Conservation (phyloP, 2,113 vertebrate genomes). For the Xerus inauris region DNA sequence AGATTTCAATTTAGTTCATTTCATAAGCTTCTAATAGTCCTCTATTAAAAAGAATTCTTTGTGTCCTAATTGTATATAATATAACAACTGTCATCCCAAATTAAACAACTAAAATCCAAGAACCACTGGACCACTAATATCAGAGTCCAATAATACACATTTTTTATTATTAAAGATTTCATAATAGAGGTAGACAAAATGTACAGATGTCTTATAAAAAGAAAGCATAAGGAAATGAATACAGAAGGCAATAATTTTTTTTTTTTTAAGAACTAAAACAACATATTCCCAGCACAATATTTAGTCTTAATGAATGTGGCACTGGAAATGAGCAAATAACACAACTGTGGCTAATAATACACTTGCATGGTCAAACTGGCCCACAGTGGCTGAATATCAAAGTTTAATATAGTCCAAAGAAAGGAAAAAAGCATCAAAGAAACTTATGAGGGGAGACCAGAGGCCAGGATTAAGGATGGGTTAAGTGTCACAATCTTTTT, state of each 20-base stretch:
- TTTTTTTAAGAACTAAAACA: background rate
- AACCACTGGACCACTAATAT: background rate
- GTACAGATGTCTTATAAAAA: background rate
- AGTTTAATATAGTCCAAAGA: background rate
- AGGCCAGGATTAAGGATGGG: background rate
- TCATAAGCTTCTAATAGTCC: conserved; percentile 11
- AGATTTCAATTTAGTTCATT: conserved; percentile 30
- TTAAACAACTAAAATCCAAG: conserved; percentile 26
- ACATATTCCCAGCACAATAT: background rate
- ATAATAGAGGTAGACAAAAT: background rate
- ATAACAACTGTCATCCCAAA: background rate
- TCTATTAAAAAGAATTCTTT: background rate
- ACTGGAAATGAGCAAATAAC: background rate
- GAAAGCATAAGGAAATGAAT: background rate
- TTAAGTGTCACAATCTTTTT: background rate
- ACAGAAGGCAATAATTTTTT: background rate
- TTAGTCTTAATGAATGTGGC: background rate
- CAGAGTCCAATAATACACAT: background rate
- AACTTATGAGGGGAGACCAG: background rate
- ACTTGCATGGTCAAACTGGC: background rate
- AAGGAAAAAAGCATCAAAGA: background rate
- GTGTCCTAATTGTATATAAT: background rate
- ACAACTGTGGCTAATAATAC: background rate
- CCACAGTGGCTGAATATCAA: background rate
- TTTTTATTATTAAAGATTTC: conserved; percentile 40